phyloP scores from a whole-genome alignment of 2,888 invertebrate species.

The Lasiommata megera region DNA sequence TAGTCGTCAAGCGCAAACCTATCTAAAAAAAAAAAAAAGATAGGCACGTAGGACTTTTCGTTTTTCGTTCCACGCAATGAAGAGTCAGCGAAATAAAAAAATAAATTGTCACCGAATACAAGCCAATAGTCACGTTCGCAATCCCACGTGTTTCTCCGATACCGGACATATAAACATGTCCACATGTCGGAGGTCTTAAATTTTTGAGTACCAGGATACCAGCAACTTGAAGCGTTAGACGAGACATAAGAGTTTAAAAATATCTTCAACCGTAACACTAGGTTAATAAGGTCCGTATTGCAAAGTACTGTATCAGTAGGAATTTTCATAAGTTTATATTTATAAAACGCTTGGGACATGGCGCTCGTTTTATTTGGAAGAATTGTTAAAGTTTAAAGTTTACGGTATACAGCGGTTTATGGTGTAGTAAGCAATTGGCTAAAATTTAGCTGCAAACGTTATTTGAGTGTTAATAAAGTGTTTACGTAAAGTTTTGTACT shows the following conservation, averaged over 20 bases:
- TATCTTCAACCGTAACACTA: neutral
- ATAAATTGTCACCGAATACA: neutral
- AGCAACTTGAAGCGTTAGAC: conserved; percentile 12
- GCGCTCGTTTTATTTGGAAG: neutral
- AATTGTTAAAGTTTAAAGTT: neutral
- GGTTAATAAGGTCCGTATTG: neutral
- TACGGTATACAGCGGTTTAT: neutral
- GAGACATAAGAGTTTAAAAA: neutral
- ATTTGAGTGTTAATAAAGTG: conserved; percentile 1
- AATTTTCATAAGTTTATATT: conserved; percentile 1
- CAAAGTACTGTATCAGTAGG: neutral
- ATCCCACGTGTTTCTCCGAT: neutral
- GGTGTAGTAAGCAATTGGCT: neutral
- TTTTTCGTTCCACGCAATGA: too few relatives aligned
- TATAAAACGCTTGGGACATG: neutral
- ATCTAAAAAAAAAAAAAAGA: too few relatives aligned
- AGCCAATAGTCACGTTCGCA: neutral
- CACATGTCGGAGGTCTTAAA: conserved; percentile 10
- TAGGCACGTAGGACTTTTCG: too few relatives aligned
- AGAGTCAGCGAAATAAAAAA: neutral
- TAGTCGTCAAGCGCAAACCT: too few relatives aligned
- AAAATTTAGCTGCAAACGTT: neutral
- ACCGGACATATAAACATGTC: conserved; percentile 10
- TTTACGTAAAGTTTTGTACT: neutral
- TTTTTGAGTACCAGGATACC: conserved; percentile 23